phyloP scores from a whole-genome alignment of 2,797 vertebrate species.

The Chlorospingus semifuscus region DNA sequence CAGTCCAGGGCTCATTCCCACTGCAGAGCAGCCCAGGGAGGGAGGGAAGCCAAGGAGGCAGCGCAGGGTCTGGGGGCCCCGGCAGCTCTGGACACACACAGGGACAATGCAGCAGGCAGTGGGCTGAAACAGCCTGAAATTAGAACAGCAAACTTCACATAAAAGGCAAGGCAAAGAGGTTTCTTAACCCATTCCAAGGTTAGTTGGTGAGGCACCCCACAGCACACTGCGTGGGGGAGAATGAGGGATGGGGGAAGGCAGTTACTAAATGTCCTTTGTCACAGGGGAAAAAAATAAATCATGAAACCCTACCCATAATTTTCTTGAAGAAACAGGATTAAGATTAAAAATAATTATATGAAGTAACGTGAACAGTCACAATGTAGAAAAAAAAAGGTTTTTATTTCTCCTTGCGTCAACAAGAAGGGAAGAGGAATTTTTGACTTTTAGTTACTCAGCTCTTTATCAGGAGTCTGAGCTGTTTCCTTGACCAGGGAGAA shows the following conservation, averaged over 20 bases:
- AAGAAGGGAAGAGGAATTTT: not conserved
- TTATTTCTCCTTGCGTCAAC: not conserved
- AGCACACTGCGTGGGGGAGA: not conserved
- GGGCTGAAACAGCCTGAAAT: not conserved
- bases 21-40: too few species aligned
- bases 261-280: not conserved
- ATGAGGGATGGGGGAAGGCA: not conserved
- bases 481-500: not conserved
- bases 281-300: not conserved
- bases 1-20: not conserved
- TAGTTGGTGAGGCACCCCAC: not conserved
- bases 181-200: not conserved
- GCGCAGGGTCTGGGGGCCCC: not conserved
- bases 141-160: not conserved
- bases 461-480: constrained; percentile 6
- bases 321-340: not conserved
- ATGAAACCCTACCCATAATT: not conserved
- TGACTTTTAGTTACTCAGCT: not conserved
- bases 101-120: not conserved
- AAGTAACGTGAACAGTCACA: not conserved
- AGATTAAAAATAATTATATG: not conserved
- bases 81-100: not conserved
- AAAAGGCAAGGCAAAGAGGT: not conserved
- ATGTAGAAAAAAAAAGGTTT: not conserved
- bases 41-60: not conserved